phyloP scores from a whole-genome alignment of 2,888 invertebrate species.

The Hydrotaea cyrtoneurina region DNA sequence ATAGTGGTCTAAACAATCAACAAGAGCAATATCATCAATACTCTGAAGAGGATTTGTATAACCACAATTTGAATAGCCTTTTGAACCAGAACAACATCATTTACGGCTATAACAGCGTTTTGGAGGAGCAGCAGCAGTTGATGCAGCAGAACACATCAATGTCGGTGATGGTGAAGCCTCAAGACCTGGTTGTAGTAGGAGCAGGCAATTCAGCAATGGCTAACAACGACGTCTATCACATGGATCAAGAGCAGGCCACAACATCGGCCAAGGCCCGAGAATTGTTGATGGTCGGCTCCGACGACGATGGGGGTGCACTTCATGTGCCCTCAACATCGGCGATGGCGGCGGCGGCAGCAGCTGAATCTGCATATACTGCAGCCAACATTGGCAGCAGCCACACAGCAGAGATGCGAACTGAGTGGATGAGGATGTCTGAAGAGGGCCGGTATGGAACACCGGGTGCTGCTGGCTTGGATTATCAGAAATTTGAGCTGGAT shows the following conservation, averaged over 20 bases:
- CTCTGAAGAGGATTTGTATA: slow-evolving; percentile 72
- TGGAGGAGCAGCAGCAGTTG: slow-evolving; percentile 78
- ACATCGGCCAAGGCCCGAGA: slow-evolving; percentile 55
- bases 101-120: slow-evolving; percentile 74
- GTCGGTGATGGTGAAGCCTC: slow-evolving; percentile 76
- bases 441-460: slow-evolving; percentile 85
- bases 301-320: neutral
- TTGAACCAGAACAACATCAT: slow-evolving; percentile 67
- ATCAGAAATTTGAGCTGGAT: slow-evolving; percentile 78
- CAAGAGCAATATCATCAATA: slow-evolving; percentile 78
- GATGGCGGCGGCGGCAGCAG: slow-evolving; percentile 70
- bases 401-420: slow-evolving; percentile 79
- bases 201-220: slow-evolving; percentile 68
- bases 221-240: slow-evolving; percentile 48
- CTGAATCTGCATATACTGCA: slow-evolving; percentile 69
- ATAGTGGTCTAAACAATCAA: slow-evolving; percentile 80
- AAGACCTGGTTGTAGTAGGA: slow-evolving; percentile 59
- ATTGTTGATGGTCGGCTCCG: slow-evolving; percentile 42
- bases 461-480: slow-evolving; percentile 83
- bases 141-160: slow-evolving; percentile 79
- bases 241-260: slow-evolving; percentile 58
- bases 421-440: slow-evolving; percentile 80
- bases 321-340: slow-evolving; percentile 66
- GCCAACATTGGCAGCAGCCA: slow-evolving; percentile 72
- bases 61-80: slow-evolving; percentile 71